Conservation (phyloP, 2,888 invertebrate species). For the Camponotus fellah region DNA sequence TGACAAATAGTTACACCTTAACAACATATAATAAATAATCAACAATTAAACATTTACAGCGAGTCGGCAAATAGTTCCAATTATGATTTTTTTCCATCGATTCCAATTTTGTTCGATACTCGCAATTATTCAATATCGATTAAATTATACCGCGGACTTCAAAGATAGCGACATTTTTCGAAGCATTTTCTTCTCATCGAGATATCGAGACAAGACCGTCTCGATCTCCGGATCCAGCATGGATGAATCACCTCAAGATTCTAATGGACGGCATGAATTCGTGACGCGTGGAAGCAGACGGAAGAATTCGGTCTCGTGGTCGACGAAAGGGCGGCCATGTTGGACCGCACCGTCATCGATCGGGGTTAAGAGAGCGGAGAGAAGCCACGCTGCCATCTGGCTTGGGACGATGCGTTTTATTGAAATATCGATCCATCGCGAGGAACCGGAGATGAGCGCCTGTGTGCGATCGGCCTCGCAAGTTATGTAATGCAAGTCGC, state of each 20-base stretch:
- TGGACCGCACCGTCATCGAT: slow-evolving; percentile 84
- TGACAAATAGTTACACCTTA: neutral
- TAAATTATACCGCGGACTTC: neutral
- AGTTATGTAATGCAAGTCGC: slow-evolving; percentile 80
- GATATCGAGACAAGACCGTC: neutral
- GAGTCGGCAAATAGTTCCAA: neutral
- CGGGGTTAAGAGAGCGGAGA: slow-evolving; percentile 68
- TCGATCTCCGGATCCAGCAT: neutral
- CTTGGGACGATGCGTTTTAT: slow-evolving; percentile 62
- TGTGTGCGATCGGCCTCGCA: slow-evolving; percentile 35
- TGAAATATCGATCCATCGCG: slow-evolving; percentile 80
- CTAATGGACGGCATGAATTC: slow-evolving; percentile 10
- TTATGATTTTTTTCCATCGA: neutral
- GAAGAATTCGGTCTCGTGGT: slow-evolving; percentile 45
- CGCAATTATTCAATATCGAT: neutral
- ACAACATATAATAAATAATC: neutral
- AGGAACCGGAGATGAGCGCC: slow-evolving; percentile 44
- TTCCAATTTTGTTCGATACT: neutral
- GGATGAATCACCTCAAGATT: slow-evolving; percentile 24
- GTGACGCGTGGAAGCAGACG: slow-evolving; percentile 33
- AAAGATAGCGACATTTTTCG: neutral
- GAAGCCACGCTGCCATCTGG: slow-evolving; percentile 82
- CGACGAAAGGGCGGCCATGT: slow-evolving; percentile 81
- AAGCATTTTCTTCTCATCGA: neutral
- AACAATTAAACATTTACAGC: neutral